Percentiles rank a stretch among this genome's conserved stretches.
Evolutionary conservation across 2,888 invertebrate genomes (phyloP).

Genomic region (Folsomia manolachei): DNA sequence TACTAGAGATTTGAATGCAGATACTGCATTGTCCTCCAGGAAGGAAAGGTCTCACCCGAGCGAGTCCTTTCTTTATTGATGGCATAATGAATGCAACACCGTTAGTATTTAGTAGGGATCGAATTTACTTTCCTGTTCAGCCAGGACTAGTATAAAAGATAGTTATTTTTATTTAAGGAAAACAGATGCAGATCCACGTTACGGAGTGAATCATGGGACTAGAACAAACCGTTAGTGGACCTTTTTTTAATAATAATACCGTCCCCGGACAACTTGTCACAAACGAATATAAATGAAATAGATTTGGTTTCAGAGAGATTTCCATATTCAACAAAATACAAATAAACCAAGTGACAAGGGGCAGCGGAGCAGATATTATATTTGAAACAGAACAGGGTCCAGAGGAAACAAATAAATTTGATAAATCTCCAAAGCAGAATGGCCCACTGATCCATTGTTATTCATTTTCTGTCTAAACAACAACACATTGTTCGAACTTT

Average conservation of each 20-base stretch:
- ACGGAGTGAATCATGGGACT: neutral
- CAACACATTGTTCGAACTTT: neutral
- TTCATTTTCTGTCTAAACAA: neutral
- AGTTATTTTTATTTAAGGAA: conserved; percentile 10
- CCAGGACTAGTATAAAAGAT: neutral
- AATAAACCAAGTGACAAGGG: neutral
- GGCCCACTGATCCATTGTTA: conserved; percentile 45
- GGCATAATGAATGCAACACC: conserved; percentile 1
- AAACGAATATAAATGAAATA: neutral
- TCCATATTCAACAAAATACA: conserved; percentile 7
- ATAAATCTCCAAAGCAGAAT: conserved; percentile 35
- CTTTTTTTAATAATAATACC: conserved; percentile 2
- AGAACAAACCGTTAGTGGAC: neutral
- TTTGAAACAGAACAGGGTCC: no score
- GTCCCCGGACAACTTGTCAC: neutral
- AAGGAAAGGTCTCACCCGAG: neutral
- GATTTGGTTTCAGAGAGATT: neutral
- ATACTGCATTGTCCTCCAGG: neutral
- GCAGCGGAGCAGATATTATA: no score
- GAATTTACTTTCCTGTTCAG: conserved; percentile 1
- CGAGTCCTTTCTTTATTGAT: neutral
- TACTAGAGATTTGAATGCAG: neutral
- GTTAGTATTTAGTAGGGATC: conserved; percentile 7
- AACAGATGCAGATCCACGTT: conserved; percentile 10
- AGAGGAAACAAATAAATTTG: no score